These are phyloP conservation scores for Limnephilus lunatus DNA, from an alignment of 2,888 invertebrate species.

Conservation along the genomic window DNA sequence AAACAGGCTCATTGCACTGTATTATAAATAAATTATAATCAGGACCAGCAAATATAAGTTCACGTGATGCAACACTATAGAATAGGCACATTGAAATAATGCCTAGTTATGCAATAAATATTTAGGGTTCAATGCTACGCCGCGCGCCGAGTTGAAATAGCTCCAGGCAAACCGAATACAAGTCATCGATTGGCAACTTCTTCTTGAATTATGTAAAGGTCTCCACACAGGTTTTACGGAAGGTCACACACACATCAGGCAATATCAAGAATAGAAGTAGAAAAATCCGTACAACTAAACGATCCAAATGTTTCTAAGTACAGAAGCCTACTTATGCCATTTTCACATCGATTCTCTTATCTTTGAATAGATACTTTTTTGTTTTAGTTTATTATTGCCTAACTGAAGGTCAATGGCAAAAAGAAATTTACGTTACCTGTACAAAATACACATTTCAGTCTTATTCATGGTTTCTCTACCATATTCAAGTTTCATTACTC, in stretches of 20 bases:
- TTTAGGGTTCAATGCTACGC: slow-evolving; percentile 2
- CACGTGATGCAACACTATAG: not conserved
- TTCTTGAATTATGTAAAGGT: not conserved
- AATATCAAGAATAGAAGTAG: not conserved
- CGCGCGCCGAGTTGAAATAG: not conserved
- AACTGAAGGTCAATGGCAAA: not conserved
- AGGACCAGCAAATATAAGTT: not conserved
- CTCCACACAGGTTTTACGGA: not conserved
- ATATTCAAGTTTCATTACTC: not conserved
- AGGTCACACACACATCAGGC: not conserved
- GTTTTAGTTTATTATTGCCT: not conserved
- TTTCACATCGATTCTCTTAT: not conserved
- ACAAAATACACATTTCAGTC: not conserved
- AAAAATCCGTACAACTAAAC: not conserved
- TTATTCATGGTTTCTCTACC: not conserved
- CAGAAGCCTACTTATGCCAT: not conserved
- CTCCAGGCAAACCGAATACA: not conserved
- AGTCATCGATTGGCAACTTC: not conserved
- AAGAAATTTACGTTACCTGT: not conserved
- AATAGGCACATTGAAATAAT: not conserved
- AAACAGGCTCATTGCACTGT: not conserved
- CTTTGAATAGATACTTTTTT: not conserved
- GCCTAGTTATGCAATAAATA: not conserved
- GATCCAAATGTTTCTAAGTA: not conserved
- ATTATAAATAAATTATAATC: not conserved